Base-by-base conservation (phyloP, 2,797 vertebrate genomes). In the Crocidura indochinensis region DNA sequence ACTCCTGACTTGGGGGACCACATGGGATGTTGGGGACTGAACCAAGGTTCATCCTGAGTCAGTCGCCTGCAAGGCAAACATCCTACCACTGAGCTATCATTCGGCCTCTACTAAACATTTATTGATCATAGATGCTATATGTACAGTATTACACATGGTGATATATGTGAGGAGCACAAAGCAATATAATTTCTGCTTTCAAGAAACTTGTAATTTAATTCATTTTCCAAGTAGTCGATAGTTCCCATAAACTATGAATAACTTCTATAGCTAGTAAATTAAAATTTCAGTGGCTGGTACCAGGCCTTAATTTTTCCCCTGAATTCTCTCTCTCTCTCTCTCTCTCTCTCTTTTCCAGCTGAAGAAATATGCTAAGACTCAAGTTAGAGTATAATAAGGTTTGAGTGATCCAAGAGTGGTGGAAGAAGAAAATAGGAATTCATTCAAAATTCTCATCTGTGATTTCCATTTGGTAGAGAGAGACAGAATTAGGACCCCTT, bases 261-360 rank as follows among this genome's bases (percentile, higher is more conserved):
- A 65, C 19, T 60, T 14, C 44, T 78, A 31, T 7, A 79, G 56
- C 27, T 64, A 26, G 1, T 24, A 67, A 11, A 47, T 11, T 46
- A 8, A 72, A 53, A 24, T 62, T 19, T 7, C 60, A 65, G 67
- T n/a, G 19, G 85, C 27, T 65, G 44, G 53, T 17, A 6, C 27
- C 22, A 17, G 71, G 20, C 84, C 29, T 94, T 94, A 47, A 95
- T 17, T 72, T 31, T 72, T 31, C n/a, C n/a, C 80, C 72, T 68
- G 29, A 92, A 93, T 82, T 94, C 31, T 87, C 78, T 22, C 38
- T 38, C 38, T 38, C 38, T n/a, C n/a, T n/a, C n/a, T n/a, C n/a
- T n/a, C n/a, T n/a, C n/a, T n/a, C n/a, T 85, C 51, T 93, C 24
- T 88, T 91, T 96, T 96, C 81, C 94, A 96, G 95, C 83, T 96